Percentiles rank a stretch among this genome's conserved stretches.
phyloP scores from a whole-genome alignment of 2,888 invertebrate species.

The Stenotaenia linearis region DNA sequence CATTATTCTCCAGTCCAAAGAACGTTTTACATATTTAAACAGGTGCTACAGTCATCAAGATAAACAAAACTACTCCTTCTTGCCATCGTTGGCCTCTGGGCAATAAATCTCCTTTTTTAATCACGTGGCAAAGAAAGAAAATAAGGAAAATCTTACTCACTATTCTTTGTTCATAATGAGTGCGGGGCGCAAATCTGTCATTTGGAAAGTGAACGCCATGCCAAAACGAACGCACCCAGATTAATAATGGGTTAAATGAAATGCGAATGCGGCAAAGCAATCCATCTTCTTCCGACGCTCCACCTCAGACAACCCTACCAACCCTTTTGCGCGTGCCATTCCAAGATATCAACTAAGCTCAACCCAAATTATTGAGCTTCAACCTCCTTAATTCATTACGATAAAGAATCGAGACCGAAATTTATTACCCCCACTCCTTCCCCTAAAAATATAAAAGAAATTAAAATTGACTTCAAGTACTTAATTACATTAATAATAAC shows the following conservation, averaged over 20 bases:
- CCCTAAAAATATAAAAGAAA: background rate
- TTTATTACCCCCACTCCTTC: background rate
- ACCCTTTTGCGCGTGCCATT: slow-evolving; percentile 19
- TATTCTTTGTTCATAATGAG: slow-evolving; percentile 10
- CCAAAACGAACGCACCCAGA: slow-evolving; percentile 26
- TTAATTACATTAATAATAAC: background rate
- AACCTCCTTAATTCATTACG: background rate
- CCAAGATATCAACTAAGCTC: slow-evolving; percentile 4
- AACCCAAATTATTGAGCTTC: slow-evolving; percentile 7
- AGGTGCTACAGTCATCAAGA: background rate
- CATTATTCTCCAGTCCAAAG: background rate
- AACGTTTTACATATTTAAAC: background rate
- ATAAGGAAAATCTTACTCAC: slow-evolving; percentile 9
- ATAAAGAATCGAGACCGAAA: background rate
- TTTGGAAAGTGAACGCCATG: slow-evolving; percentile 8
- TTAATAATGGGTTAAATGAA: slow-evolving; percentile 26
- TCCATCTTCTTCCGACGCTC: slow-evolving; percentile 15
- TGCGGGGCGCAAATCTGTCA: slow-evolving; percentile 14
- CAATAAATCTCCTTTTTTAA: slow-evolving; percentile 14
- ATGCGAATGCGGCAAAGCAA: slow-evolving; percentile 13
- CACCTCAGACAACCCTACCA: background rate
- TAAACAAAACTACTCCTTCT: background rate
- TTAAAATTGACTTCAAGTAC: background rate
- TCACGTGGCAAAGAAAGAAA: background rate
- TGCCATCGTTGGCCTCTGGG: background rate